Evolutionary conservation across 2,888 invertebrate species (phyloP).

Genomic region (Apamea monoglypha): DNA sequence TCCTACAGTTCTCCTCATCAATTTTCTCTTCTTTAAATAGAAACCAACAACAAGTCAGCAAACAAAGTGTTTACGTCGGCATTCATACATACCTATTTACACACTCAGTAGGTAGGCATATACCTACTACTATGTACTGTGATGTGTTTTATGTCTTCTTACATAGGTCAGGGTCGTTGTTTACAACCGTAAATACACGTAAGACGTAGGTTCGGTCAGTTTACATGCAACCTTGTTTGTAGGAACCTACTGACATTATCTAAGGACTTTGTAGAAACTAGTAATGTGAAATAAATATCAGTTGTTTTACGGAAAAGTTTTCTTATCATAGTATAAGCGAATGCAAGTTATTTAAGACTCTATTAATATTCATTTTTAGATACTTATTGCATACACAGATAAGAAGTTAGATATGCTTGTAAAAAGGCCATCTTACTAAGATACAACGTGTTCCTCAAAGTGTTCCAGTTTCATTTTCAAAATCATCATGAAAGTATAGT

Average conservation of each 20-base stretch:
- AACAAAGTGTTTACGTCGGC: conserved; percentile 17
- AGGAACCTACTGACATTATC: conserved; percentile 8
- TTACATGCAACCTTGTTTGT: conserved; percentile 47
- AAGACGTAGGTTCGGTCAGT: conserved; percentile 45
- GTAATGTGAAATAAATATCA: conserved; percentile 14
- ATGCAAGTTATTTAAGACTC: background rate
- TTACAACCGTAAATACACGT: conserved; percentile 54
- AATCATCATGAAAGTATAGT: background rate
- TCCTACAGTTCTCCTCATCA: background rate
- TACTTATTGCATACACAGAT: background rate
- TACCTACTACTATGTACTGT: conserved; percentile 40
- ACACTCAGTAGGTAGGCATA: conserved; percentile 8
- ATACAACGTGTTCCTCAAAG: background rate
- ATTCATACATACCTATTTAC: background rate
- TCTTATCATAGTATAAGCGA: background rate
- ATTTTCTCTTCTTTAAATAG: background rate
- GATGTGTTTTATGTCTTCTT: conserved; percentile 63
- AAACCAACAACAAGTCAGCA: conserved; percentile 5
- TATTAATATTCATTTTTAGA: background rate
- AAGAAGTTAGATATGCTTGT: background rate
- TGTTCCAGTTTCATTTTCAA: background rate
- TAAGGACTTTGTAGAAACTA: background rate
- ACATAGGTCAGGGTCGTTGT: conserved; percentile 66
- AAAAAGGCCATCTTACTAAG: background rate
- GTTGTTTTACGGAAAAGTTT: background rate